Base-by-base conservation (phyloP, 2,113 vertebrate genomes). In the Mormyrus iriodes region DNA sequence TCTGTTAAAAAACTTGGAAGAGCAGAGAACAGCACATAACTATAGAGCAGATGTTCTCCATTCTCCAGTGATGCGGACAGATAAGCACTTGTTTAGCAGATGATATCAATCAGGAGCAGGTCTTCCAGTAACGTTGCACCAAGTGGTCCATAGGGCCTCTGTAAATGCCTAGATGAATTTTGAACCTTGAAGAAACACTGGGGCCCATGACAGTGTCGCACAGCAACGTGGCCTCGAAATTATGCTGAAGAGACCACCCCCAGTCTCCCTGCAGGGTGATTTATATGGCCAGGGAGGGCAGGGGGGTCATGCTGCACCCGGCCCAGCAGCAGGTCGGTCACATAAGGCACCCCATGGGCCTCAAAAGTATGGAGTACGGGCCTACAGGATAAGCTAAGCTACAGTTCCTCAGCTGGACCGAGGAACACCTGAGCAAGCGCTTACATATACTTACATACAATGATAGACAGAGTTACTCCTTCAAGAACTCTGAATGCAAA, bases 171-270 rank as follows among this genome's bases (percentile, higher is more conserved):
- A 6, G 73, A 61, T 61, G 83, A 93, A 92, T 90, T 10, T n/a
- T 27, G n/a, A 65, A 92, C 85, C 91, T 92, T 90, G 4, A 90
- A 89, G 91, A 92, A 90, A 93, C 92, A 91, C 90, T 93, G 49
- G 49, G 82, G 92, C 91, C 93, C 73, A 92, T 93, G 94, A 95
- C 92, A 93, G 90, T 92, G 89, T 91, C 52, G 89, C 92, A 90
- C 91, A 91, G 92, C 85, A 92, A 90, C 39, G 89, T 92, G 93
- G 93, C 94, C 94, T 95, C 94, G 93, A 85, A 94, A 91, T 93
- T 90, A 93, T 92, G 90, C 90, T 91, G 90, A 83, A 92, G 92
- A 46, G 90, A 90, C 91, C 92, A 91, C 88, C 90, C 84, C 83
- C 53, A 17, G 58, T 69, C 88, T 31, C 52, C 24, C 83, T 89